Conservation (phyloP, 2,113 vertebrate genomes). For the Lamprotornis superbus region DNA sequence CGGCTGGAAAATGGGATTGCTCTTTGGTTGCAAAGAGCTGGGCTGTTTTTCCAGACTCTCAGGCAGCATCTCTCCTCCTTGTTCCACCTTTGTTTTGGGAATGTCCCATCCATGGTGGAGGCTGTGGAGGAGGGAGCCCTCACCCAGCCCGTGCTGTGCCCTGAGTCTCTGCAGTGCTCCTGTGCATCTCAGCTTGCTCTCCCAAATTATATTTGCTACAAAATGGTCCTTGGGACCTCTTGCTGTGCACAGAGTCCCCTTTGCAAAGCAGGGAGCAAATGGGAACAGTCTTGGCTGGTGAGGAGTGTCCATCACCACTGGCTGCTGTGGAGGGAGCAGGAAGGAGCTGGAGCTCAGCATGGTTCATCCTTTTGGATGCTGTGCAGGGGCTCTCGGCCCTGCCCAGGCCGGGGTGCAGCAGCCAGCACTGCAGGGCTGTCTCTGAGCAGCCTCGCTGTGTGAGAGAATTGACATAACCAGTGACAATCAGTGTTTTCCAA, state of each 20-base stretch:
- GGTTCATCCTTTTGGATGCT: not conserved
- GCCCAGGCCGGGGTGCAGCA: not conserved
- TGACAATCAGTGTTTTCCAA: not conserved
- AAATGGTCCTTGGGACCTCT: not conserved
- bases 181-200: not conserved
- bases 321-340: not conserved
- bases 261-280: not conserved
- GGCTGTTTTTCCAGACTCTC: not conserved
- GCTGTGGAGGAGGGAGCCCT: not conserved
- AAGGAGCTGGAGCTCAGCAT: not conserved
- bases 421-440: rapidly evolving
- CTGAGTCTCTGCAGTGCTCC: not conserved
- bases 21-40: not conserved
- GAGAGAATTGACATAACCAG: not conserved
- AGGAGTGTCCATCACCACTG: not conserved
- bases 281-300: rapidly evolving
- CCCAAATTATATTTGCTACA: not conserved
- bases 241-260: rapidly evolving
- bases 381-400: not conserved
- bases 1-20: not conserved
- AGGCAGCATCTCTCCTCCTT: not conserved
- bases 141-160: not conserved
- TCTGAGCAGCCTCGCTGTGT: not conserved
- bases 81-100: not conserved
- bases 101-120: rapidly evolving